These are phyloP conservation scores for Drosophila navojoa DNA, from an alignment of 1,140 invertebrate genomes.

Conservation along the genomic window DNA sequence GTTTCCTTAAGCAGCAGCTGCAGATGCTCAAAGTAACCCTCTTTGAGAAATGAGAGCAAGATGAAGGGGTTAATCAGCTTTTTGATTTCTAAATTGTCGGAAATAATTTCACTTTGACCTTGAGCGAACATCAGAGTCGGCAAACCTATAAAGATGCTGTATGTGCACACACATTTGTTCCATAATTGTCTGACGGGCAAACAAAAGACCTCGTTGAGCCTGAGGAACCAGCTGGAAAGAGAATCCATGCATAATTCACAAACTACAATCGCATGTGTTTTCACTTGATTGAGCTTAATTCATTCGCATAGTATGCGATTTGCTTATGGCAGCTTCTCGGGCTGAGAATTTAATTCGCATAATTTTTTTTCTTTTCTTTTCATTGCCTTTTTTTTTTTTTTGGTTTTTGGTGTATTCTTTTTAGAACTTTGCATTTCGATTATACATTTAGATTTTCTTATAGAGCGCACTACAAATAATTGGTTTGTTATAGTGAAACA, in stretches of 20 bases:
- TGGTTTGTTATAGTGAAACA: conserved; percentile 28
- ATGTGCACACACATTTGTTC: conserved; percentile 3
- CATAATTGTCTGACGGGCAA: conserved; percentile 36
- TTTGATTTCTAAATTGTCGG: conserved; percentile 64
- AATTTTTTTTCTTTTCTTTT: neutral
- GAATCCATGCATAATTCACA: conserved; percentile 40
- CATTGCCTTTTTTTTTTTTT: conserved; percentile 9
- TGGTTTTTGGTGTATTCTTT: conserved; percentile 21
- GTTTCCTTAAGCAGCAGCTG: neutral
- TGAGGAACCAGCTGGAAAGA: conserved; percentile 21
- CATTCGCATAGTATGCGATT: conserved; percentile 73
- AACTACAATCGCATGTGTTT: conserved; percentile 10
- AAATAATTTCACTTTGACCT: conserved; percentile 70
- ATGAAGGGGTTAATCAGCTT: conserved; percentile 28
- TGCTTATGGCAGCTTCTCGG: conserved; percentile 43
- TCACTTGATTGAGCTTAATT: conserved; percentile 74
- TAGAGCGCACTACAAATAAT: conserved; percentile 11
- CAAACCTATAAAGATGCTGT: neutral
- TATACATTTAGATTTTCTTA: neutral
- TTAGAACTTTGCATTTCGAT: conserved; percentile 28
- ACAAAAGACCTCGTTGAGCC: conserved; percentile 39
- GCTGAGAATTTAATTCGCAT: conserved; percentile 24
- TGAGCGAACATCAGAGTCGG: conserved; percentile 11
- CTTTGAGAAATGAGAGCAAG: neutral
- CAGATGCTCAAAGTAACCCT: conserved; percentile 22